Evolutionary conservation across 1,140 invertebrate species (phyloP), one percentile per base, ranked within the genome.

Genomic region (Daktulosphaira vitifoliae): DNA sequence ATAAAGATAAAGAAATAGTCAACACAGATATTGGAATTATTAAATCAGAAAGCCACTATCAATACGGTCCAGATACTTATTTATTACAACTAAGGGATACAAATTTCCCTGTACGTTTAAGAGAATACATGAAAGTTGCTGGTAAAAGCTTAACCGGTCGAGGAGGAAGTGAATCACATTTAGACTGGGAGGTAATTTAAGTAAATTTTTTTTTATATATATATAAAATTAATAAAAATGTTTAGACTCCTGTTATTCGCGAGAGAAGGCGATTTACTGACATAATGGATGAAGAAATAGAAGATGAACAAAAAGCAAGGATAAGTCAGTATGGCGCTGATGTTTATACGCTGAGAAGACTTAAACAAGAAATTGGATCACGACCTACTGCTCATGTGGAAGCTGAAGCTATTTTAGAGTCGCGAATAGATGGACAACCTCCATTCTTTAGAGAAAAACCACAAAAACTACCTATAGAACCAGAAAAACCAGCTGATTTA

Each of bases 31-130:
- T 91, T 65, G 88, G 87, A 9, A 75, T 84, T 20, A 79, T 88
- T 65, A 86, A 83, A 70, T 90, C 85, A 1, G 90, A 93, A 72
- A 92, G 89, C 78, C 89, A 92, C 72, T 95, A 95, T 75, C 92
- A 96, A 78, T 87, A 91, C 77, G 94, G 94, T 1, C 93, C 93
- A 0, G 94, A 98, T 73, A 97, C 94, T 0, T 95, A 96, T 75
- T 78, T 98, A 2, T 78, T 98, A 6, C 93, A 96, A 76, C 76
- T 96, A 15, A 81, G 92, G 37, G 94, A 96, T 75, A 86, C 90
- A 1, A 87, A 89, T 74, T 97, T 97, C 78, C 93, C 92, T 1
- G 86, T 91, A 15, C 80, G 92, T 52, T 78, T 96, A 37, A 81
- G 92, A 49, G 87, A 93, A 75, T 96, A 96, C 73, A 90, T 94